Conservation (phyloP, 2,888 invertebrate genomes). For the Proisotoma minuta region DNA sequence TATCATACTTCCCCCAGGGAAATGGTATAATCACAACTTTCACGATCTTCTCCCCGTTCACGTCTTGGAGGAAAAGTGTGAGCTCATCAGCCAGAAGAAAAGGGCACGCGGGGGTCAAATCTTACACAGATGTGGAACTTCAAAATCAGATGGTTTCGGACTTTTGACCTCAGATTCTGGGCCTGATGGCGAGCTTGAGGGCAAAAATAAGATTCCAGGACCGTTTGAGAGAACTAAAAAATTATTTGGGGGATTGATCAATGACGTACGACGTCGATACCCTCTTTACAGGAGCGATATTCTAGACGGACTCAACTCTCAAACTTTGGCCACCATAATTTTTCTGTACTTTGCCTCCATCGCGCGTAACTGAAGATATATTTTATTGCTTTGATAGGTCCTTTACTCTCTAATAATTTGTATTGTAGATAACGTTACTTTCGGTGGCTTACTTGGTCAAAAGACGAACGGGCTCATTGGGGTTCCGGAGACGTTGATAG, state of each 20-base stretch:
- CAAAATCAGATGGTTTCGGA: background rate
- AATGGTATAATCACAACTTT: constrained; percentile 88
- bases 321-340: constrained; percentile 54
- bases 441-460: constrained; percentile 54
- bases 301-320: constrained; percentile 53
- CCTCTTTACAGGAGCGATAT: constrained; percentile 53
- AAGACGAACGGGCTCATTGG: background rate
- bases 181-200: background rate
- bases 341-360: constrained; percentile 59
- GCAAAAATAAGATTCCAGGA: background rate
- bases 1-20: constrained; percentile 91
- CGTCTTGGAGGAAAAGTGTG: background rate
- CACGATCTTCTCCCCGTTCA: background rate
- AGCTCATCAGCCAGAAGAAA: too few species aligned
- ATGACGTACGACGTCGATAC: constrained; percentile 52
- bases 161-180: background rate
- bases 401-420: too few species aligned
- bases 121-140: background rate
- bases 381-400: too few species aligned
- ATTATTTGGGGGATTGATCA: constrained; percentile 53
- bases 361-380: too few species aligned
- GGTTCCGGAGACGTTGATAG: background rate
- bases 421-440: constrained; percentile 57
- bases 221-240: constrained; percentile 49
- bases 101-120: background rate